phyloP scores from a whole-genome alignment of 2,888 invertebrate genomes.

The Drosophila meridiana region DNA sequence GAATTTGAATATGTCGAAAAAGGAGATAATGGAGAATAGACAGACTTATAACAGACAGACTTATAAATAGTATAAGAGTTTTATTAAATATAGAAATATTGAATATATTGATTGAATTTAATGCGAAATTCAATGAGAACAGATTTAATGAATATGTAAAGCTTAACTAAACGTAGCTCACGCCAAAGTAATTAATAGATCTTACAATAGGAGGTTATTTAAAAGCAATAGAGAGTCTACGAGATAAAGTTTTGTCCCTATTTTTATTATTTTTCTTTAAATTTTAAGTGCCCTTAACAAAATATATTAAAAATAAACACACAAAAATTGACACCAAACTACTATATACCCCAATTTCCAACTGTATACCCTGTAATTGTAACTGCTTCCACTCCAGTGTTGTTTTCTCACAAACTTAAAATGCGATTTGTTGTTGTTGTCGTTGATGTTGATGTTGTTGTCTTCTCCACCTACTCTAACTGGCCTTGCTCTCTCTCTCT shows the following conservation, averaged over 20 bases:
- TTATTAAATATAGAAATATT: no score
- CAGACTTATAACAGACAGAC: no score
- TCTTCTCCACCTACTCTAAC: constrained; percentile 6
- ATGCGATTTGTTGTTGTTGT: constrained; percentile 25
- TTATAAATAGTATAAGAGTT: no score
- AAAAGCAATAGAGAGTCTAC: background rate
- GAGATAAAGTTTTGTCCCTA: no score
- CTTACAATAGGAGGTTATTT: background rate
- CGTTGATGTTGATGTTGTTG: constrained; percentile 30
- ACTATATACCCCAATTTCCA: constrained; percentile 19
- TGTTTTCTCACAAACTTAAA: constrained; percentile 7
- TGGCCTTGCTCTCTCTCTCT: constrained; percentile 25
- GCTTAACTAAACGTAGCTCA: background rate
- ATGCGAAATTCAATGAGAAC: background rate
- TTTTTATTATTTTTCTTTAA: background rate
- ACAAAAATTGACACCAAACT: constrained; percentile 24
- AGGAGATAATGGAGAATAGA: no score
- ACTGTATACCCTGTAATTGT: constrained; percentile 31
- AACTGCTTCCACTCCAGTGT: constrained; percentile 30
- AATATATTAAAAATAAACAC: background rate
- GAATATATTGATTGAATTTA: no score
- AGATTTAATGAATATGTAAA: background rate
- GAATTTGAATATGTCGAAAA: no score
- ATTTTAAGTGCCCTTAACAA: background rate
- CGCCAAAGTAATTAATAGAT: background rate